Evolutionary conservation across 92 coral and sea anemone species (phyloP), one percentile per base, ranked within the genome.

Genomic region (Phenganax marumi): DNA sequence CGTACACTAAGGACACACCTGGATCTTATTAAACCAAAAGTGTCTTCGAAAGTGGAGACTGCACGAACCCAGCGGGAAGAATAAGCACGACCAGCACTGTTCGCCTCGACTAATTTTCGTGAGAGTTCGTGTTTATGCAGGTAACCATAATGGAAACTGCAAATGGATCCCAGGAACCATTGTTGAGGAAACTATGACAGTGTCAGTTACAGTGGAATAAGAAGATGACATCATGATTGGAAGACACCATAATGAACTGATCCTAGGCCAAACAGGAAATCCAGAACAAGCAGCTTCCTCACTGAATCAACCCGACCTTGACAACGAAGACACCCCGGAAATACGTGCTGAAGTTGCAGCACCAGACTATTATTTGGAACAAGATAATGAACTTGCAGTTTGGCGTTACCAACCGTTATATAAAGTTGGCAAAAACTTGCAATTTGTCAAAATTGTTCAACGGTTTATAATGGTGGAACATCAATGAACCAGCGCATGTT

Each of bases 41-140:
- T 72, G 16, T 52, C 47, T 1, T 56, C 76, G 46, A 77, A 68
- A 75, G 85, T 81, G 5, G 64, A 81, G 47, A 0, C 64, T 64
- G 85, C 85, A 49, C 79, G 21, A 56, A 48, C 65, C 52, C 22
- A 61, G 48, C 79, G 64, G 64, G 78, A 81, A 81, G 85, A 47
- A 12, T 13, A 73, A 54, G 13, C 85, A 68, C 53, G 79, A 68
- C 70, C 85, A 68, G 43, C 62, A 50, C 54, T 61, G 79, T 61
- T 17, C 50, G 63, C 48, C 33, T 53, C 25, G 21, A 78, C 56
- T n/a, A 54, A 1, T 2, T n/a, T 12, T 12, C 2, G 8, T 8
- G 61, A 8, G 61, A 54, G 16, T 8, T 52, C 9, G 9, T 8
- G 57, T 52, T 8, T 8, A 54, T 12, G 2, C 18, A 12, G 3